Evolutionary conservation across 2,888 invertebrate species (phyloP), one percentile per base, ranked within the genome.

Genomic region (Ennomos fuscantarius): DNA sequence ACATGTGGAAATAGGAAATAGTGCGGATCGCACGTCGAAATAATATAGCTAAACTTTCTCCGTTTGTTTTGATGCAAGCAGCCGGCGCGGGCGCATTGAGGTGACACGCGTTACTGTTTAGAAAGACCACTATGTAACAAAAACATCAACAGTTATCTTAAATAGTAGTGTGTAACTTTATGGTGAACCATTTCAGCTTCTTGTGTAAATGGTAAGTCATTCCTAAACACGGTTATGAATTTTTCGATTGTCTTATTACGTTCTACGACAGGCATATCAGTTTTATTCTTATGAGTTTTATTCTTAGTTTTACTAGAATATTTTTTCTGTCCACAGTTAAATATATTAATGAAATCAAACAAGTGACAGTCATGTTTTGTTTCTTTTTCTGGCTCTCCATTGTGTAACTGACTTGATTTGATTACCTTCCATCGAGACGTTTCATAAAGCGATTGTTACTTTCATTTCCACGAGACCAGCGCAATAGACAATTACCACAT

Each of bases 371-470:
- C 68, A 77, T 73, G 76, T 74, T 77, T 74, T 78, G 72, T 76
- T 79, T 73, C 55, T 69, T 71, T 74, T 73, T 75, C 67, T 74
- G 72, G 67, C 71, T 72, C 35, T 73, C 73, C 76, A 81, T 89
- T 90, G 86, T 79, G 87, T 77, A 88, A 88, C 77, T 66, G 68
- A 60, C 73, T 70, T 79, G 81, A 85, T 89, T 84, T 83, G 85
- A 84, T 85, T 86, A 85, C 81, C 81, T 78, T 79, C 82, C 73
- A 79, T 70, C 71, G 77, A 85, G 85, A 84, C 77, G 82, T 86
- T 87, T 87, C 84, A 87, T 86, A 82, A 84, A 86, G 78, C 81
- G 81, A 86, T 87, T 87, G 87, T 86, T 87, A 86, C 87, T 89
- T 89, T 89, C 88, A 84, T 88, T 89, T 84, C 77, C 75, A 70